Percentiles rank a stretch among this genome's conserved stretches.
These are phyloP conservation scores for Dasyurus viverrinus DNA, from an alignment of 2,113 vertebrate species.

Conservation along the genomic window DNA sequence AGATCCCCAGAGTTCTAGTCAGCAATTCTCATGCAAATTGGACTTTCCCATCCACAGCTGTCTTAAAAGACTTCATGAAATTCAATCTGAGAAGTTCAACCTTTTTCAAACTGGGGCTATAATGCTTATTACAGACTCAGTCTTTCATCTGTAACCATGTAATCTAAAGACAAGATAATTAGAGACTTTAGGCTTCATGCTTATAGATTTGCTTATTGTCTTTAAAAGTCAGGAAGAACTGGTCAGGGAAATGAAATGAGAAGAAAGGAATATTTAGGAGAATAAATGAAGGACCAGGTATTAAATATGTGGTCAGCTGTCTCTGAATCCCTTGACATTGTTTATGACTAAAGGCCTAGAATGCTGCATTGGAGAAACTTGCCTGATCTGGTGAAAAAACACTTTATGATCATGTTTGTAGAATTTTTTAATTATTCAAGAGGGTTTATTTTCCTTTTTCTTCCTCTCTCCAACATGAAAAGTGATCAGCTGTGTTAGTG, in stretches of 20 bases:
- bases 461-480: slow-evolving; percentile 2
- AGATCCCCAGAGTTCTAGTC: slow-evolving; percentile 60
- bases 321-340: slow-evolving; percentile 5
- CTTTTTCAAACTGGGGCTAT: slow-evolving; percentile 38
- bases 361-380: not conserved
- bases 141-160: slow-evolving; percentile 49
- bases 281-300: not conserved
- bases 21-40: slow-evolving; percentile 66
- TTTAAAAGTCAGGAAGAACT: slow-evolving; percentile 22
- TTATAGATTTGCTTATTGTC: slow-evolving; percentile 38
- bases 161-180: slow-evolving; percentile 47
- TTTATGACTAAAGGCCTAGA: not conserved
- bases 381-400: not conserved
- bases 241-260: slow-evolving; percentile 6
- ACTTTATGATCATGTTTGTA: slow-evolving; percentile 25
- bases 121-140: slow-evolving; percentile 49
- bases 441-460: slow-evolving; percentile 50
- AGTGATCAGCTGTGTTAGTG: slow-evolving; percentile 22
- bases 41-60: slow-evolving; percentile 47
- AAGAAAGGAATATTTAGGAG: not conserved
- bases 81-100: slow-evolving; percentile 27
- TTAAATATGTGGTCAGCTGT: not conserved
- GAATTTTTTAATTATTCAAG: slow-evolving; percentile 61
- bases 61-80: slow-evolving; percentile 50
- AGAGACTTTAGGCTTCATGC: not conserved